Evolutionary conservation across 1,140 invertebrate genomes (phyloP).

Genomic region (Lordiphosa stackelbergi): DNA sequence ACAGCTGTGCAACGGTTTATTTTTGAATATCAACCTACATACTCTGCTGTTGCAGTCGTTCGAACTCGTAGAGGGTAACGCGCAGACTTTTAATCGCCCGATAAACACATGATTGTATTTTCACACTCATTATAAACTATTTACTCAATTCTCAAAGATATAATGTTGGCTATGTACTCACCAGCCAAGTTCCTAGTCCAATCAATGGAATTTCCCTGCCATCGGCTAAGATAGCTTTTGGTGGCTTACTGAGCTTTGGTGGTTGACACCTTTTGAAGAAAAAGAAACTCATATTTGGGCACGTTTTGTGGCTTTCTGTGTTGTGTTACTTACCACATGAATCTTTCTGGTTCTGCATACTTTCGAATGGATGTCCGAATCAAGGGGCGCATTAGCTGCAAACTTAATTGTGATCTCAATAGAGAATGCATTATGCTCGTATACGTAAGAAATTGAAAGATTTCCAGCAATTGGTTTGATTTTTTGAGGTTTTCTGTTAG

Average conservation of each 20-base stretch:
- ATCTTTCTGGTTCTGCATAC: slow-evolving; percentile 15
- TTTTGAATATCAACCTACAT: slow-evolving; percentile 12
- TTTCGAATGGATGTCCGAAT: background rate
- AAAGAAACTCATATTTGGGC: background rate
- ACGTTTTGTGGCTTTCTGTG: background rate
- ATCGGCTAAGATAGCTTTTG: slow-evolving; percentile 26
- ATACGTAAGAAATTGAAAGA: too few species aligned
- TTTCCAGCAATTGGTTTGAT: background rate
- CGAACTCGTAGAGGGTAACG: background rate
- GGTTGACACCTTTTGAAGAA: slow-evolving; percentile 15
- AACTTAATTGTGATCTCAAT: background rate
- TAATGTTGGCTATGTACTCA: slow-evolving; percentile 12
- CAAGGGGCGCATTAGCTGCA: background rate
- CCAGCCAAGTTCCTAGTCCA: slow-evolving; percentile 50
- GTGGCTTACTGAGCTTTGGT: slow-evolving; percentile 3
- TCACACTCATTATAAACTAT: slow-evolving; percentile 1
- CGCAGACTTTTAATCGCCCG: slow-evolving; percentile 4
- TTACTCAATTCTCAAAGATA: background rate
- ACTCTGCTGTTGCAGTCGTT: background rate
- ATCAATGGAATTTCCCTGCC: slow-evolving; percentile 37
- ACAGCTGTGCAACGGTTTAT: slow-evolving; percentile 15
- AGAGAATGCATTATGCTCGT: slow-evolving; percentile 6
- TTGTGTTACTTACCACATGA: slow-evolving; percentile 29
- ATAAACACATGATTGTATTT: slow-evolving; percentile 14
- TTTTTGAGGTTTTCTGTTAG: background rate